A percentile compares a stretch with the other conserved stretches of the same genome.
phyloP scores from a whole-genome alignment of 2,888 invertebrate genomes.

The Papilio gigon region DNA sequence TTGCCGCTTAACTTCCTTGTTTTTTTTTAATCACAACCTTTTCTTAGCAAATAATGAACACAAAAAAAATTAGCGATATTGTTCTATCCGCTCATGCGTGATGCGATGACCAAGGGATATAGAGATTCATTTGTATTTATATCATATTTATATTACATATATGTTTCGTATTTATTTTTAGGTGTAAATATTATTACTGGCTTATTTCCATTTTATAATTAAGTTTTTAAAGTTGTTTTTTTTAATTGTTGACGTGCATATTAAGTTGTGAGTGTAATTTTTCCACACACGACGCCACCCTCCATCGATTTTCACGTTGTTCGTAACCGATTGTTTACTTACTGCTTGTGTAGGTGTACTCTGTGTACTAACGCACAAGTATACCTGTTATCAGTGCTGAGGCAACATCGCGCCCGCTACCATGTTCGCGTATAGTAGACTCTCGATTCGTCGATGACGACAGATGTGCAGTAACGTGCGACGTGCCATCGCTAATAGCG shows the following conservation, averaged over 20 bases:
- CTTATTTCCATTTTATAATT: no score
- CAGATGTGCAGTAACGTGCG: conserved; percentile 47
- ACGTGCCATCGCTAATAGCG: conserved; percentile 52
- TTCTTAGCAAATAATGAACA: no score
- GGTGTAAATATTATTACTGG: no score
- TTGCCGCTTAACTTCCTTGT: no score
- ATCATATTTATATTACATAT: no score
- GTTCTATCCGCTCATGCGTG: no score
- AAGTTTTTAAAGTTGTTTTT: neutral
- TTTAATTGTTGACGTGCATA: neutral
- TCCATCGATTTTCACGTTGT: conserved; percentile 35
- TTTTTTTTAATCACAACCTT: no score
- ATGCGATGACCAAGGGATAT: no score
- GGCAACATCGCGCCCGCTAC: conserved; percentile 59
- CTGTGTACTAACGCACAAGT: conserved; percentile 49
- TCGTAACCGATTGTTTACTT: conserved; percentile 54
- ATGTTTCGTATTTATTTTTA: no score
- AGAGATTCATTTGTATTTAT: no score
- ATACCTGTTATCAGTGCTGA: conserved; percentile 67
- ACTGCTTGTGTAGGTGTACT: conserved; percentile 50
- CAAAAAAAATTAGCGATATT: no score
- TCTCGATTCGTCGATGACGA: conserved; percentile 36
- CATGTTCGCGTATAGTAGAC: conserved; percentile 49
- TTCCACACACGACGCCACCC: conserved; percentile 4
- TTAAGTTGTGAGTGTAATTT: conserved; percentile 14